Conservation (phyloP, 1,140 invertebrate species). For the Aphidius gifuensis region DNA sequence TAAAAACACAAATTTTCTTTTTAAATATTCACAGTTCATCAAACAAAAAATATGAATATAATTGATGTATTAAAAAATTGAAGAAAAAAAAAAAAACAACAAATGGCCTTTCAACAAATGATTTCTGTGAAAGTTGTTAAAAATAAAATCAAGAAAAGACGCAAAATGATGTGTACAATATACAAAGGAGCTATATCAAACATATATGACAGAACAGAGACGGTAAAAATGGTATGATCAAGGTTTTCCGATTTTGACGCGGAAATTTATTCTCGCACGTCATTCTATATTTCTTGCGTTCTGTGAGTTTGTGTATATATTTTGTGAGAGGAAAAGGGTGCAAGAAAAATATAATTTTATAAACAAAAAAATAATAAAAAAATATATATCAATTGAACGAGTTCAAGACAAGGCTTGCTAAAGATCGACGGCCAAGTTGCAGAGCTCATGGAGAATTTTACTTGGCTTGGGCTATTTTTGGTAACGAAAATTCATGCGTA, state of each 20-base stretch:
- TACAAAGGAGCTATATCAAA: no score
- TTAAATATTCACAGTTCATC: no score
- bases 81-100: no score
- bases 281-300: neutral
- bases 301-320: neutral
- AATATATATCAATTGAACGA: constrained; percentile 1
- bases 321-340: neutral
- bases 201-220: no score
- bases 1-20: no score
- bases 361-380: neutral
- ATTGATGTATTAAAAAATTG: no score
- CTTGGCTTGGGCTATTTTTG: constrained; percentile 46
- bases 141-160: no score
- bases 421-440: constrained; percentile 27
- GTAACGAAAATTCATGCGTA: constrained; percentile 46
- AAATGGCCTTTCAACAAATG: no score
- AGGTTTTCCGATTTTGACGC: constrained; percentile 27
- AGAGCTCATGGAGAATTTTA: constrained; percentile 52
- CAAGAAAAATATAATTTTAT: neutral
- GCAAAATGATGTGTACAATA: no score
- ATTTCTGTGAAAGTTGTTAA: no score
- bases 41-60: no score
- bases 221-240: constrained; percentile 7
- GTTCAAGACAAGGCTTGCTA: neutral
- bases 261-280: constrained; percentile 24